phyloP scores from a whole-genome alignment of 2,888 invertebrate genomes.

The Perithous albicinctus region DNA sequence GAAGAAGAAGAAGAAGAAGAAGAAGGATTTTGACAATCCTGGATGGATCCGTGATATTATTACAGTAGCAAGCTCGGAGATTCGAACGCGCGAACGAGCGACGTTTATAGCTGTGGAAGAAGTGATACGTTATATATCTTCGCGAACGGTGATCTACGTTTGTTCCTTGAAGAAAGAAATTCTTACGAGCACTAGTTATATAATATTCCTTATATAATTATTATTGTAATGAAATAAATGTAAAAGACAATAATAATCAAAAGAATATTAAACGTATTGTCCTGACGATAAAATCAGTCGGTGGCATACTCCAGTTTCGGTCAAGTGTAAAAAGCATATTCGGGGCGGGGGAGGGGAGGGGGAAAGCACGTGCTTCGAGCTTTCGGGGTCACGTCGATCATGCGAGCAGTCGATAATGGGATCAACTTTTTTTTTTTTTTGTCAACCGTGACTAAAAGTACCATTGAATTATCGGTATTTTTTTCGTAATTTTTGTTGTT shows the following conservation, averaged over 20 bases:
- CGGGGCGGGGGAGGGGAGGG: constrained; percentile 28
- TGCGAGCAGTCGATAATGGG: constrained; percentile 28
- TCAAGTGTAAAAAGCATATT: constrained; percentile 1
- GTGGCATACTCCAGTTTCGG: constrained; percentile 58
- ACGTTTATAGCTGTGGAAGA: constrained; percentile 33
- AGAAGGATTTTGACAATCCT: background rate
- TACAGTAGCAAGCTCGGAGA: constrained; percentile 45
- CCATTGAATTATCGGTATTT: background rate
- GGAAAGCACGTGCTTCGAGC: constrained; percentile 55
- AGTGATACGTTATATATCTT: constrained; percentile 28
- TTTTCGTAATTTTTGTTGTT: background rate
- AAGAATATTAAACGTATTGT: background rate
- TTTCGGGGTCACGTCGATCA: constrained; percentile 58
- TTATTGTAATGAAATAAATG: background rate
- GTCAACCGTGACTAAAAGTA: background rate
- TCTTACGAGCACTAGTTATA: background rate
- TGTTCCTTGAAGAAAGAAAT: background rate
- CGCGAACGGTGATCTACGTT: constrained; percentile 29
- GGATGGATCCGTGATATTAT: background rate
- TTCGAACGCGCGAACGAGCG: constrained; percentile 56
- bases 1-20: no score
- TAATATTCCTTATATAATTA: constrained; percentile 11
- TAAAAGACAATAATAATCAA: background rate
- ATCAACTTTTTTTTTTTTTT: constrained; percentile 19
- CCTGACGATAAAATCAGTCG: constrained; percentile 5